phyloP scores from a whole-genome alignment of 2,113 vertebrate genomes.

The Rhea pennata region DNA sequence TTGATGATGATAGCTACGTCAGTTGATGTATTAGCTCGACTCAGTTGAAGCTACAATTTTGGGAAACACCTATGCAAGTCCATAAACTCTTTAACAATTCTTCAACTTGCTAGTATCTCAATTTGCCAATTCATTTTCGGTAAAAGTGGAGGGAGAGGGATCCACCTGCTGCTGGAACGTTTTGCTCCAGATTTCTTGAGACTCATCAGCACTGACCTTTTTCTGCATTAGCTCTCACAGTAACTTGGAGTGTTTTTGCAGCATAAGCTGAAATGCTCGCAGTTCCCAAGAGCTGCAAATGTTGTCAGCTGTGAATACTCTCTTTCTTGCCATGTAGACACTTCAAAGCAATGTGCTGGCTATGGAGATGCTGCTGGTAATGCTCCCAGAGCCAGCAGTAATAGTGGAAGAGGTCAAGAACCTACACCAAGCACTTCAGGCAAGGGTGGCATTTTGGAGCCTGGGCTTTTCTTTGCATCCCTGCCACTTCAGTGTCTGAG shows the following conservation, averaged over 20 bases:
- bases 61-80: not conserved
- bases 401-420: not conserved
- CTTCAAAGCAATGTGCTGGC: not conserved
- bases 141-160: not conserved
- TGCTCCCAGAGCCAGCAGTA: not conserved
- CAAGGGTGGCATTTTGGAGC: not conserved
- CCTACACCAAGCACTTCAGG: not conserved
- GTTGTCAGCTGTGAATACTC: not conserved
- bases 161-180: not conserved
- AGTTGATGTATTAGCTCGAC: fast-evolving
- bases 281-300: not conserved
- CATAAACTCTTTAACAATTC: not conserved
- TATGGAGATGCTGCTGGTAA: not conserved
- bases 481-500: not conserved
- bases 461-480: not conserved
- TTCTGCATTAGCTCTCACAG: not conserved
- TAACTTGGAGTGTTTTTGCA: not conserved
- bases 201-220: not conserved
- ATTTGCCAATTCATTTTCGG: not conserved
- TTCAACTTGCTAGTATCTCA: not conserved
- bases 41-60: not conserved
- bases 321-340: not conserved
- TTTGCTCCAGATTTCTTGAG: not conserved
- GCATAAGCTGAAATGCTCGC: not conserved
- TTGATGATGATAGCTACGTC: not conserved